Conservation (phyloP, 2,113 vertebrate species). For the Prietella phreatophila region DNA sequence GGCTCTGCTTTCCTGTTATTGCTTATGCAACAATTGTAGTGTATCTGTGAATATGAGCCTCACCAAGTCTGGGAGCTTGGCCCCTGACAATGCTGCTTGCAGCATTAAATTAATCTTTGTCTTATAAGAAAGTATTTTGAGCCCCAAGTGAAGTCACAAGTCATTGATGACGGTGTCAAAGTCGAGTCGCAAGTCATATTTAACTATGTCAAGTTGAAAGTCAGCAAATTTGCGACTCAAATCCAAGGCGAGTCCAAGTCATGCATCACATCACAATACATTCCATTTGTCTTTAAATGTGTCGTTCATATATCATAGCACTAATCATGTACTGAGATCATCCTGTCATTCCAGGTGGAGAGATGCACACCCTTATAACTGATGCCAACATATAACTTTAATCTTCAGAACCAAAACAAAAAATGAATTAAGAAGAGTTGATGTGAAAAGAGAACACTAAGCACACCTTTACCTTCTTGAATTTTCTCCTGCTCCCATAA, state of each 20-base stretch:
- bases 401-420: not conserved
- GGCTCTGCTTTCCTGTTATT: too few relatives aligned
- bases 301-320: not conserved
- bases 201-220: not conserved
- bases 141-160: not conserved
- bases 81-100: too few relatives aligned
- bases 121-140: not conserved
- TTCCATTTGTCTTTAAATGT: not conserved
- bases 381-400: not conserved
- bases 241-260: too few relatives aligned
- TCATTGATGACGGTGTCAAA: not conserved
- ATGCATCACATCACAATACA: not conserved
- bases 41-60: too few relatives aligned
- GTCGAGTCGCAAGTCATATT: not conserved
- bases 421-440: not conserved
- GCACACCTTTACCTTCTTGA: slow-evolving; percentile 58
- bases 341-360: too few relatives aligned
- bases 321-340: not conserved
- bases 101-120: not conserved
- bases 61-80: too few relatives aligned
- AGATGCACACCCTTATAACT: not conserved
- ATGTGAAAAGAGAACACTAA: not conserved
- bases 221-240: not conserved
- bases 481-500: slow-evolving; percentile 60
- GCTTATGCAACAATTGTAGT: too few relatives aligned